Evolutionary conservation across 2,888 invertebrate genomes (phyloP).

Genomic region (Drosophila phalerata): DNA sequence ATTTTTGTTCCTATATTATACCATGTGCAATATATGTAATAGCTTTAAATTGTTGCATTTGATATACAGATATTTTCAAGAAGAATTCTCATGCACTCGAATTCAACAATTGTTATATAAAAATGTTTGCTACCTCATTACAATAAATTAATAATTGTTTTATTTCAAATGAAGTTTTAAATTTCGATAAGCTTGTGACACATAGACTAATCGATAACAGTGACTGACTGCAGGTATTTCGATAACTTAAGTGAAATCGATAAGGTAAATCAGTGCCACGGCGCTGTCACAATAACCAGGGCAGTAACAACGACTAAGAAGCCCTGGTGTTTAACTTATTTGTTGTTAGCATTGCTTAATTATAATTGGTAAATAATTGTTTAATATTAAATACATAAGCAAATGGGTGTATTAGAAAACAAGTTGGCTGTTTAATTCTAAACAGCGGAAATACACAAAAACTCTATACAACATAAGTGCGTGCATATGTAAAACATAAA

Average conservation of each 20-base stretch:
- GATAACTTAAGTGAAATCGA: conserved; percentile 1
- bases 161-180: neutral
- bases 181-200: neutral
- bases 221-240: neutral
- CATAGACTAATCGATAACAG: neutral
- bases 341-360: conserved; percentile 68
- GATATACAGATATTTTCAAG: neutral
- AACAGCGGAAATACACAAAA: neutral
- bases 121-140: neutral
- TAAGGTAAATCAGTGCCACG: neutral
- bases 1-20: conserved; percentile 11
- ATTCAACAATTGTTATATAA: conserved; percentile 17
- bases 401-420: neutral
- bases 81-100: conserved; percentile 34
- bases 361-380: conserved; percentile 62
- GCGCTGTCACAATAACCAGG: conserved; percentile 29
- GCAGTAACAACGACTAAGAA: conserved; percentile 44
- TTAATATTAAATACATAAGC: neutral
- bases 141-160: neutral
- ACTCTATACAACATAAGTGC: conserved; percentile 1
- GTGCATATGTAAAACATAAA: neutral
- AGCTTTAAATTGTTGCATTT: conserved; percentile 15
- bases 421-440: neutral
- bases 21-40: conserved; percentile 9
- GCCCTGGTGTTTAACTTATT: conserved; percentile 64